Percentiles rank a stretch among this genome's conserved stretches.
Conservation (phyloP, 2,888 invertebrate species). For the Papilio gigon region DNA sequence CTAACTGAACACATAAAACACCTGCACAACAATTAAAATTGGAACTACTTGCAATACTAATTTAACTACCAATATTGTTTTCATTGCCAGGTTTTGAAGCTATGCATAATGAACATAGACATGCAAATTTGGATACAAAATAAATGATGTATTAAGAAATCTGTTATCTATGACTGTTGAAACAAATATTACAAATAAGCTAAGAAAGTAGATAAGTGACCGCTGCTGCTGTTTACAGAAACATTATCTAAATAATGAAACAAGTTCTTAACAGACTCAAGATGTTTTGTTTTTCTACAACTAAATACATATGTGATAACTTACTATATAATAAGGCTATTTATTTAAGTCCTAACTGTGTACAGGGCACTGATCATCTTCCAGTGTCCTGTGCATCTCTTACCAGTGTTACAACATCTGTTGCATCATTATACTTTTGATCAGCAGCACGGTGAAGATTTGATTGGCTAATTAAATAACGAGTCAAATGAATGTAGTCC, state of each 20-base stretch:
- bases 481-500: too few relatives aligned
- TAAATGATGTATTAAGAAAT: background rate
- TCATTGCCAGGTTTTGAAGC: background rate
- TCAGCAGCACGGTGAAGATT: too few relatives aligned
- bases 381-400: background rate
- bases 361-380: background rate
- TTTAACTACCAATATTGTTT: too few relatives aligned
- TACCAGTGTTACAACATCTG: background rate
- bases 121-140: too few relatives aligned
- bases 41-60: background rate
- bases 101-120: too few relatives aligned
- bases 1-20: background rate
- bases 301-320: background rate
- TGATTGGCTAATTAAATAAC: too few relatives aligned
- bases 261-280: background rate
- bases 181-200: background rate
- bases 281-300: background rate
- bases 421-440: too few relatives aligned
- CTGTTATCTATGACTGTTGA: background rate
- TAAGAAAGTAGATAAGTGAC: background rate
- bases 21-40: background rate
- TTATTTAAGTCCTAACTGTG: background rate
- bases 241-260: background rate
- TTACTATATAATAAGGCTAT: background rate
- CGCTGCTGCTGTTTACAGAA: background rate